Evolutionary conservation across 2,888 invertebrate genomes (phyloP).

Genomic region (Brachypalpus laphriformis): DNA sequence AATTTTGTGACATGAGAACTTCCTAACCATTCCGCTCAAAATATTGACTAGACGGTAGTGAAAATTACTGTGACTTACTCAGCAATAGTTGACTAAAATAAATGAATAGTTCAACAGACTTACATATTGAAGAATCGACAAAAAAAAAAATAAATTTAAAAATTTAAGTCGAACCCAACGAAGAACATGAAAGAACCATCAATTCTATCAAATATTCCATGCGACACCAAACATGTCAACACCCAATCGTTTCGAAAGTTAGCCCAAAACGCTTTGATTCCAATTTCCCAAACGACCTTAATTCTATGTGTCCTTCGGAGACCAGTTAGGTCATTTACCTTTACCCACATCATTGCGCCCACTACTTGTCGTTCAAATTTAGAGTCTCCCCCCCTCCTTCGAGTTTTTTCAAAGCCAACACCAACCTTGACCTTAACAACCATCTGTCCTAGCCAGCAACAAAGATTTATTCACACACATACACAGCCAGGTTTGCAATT

Average conservation of each 20-base stretch:
- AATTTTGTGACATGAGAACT: too few relatives aligned
- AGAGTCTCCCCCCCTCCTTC: not conserved
- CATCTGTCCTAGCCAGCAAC: not conserved
- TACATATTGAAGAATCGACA: too few relatives aligned
- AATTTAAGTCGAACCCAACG: too few relatives aligned
- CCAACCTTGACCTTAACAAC: constrained; percentile 28
- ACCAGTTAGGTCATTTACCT: constrained; percentile 4
- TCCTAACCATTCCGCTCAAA: too few relatives aligned
- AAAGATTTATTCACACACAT: constrained; percentile 1
- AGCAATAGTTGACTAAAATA: too few relatives aligned
- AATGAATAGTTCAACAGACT: too few relatives aligned
- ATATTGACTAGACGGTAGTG: too few relatives aligned
- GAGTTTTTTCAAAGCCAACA: not conserved
- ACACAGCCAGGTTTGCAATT: not conserved
- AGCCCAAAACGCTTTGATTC: not conserved
- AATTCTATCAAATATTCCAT: not conserved
- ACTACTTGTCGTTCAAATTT: not conserved
- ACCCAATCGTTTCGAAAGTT: not conserved
- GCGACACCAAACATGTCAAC: not conserved
- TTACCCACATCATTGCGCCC: not conserved
- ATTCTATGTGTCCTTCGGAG: not conserved
- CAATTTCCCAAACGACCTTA: not conserved
- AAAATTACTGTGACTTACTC: too few relatives aligned
- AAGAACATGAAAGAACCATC: too few relatives aligned
- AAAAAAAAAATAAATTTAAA: too few relatives aligned